Percentiles rank a stretch among this genome's conserved stretches.
Conservation (phyloP, 2,888 invertebrate genomes). For the Pammene fasciana region DNA sequence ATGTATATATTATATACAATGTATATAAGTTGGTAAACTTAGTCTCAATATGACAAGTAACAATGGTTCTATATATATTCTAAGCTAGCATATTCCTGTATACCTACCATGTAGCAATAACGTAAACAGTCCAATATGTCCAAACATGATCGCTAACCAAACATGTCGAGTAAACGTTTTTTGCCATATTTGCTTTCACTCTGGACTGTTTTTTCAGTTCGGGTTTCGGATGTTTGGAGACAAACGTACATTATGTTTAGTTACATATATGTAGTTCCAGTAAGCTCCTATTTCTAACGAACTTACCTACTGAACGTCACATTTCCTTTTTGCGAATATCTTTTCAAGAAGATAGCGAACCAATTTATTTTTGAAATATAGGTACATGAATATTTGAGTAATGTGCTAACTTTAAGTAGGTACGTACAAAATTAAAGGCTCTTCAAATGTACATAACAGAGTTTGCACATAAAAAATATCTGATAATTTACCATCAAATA, state of each 20-base stretch:
- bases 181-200: conserved; percentile 42
- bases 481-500: too few species aligned
- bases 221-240: conserved; percentile 38
- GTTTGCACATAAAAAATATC: too few species aligned
- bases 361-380: not conserved
- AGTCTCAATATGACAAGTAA: not conserved
- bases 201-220: conserved; percentile 41
- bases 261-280: conserved; percentile 20
- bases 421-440: too few species aligned
- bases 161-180: conserved; percentile 34
- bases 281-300: conserved; percentile 12
- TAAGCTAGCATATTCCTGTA: conserved; percentile 10
- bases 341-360: not conserved
- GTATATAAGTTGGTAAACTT: not conserved
- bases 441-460: too few species aligned
- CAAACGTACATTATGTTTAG: conserved; percentile 28
- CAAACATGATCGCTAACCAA: conserved; percentile 26
- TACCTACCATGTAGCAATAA: conserved; percentile 19
- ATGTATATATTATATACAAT: too few species aligned
- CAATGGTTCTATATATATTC: not conserved
- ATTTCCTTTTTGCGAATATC: not conserved
- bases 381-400: not conserved
- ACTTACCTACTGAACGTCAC: not conserved
- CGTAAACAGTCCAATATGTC: conserved; percentile 31
- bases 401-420: too few species aligned